These are phyloP conservation scores for Ancistrus triradiatus DNA, from an alignment of 2,113 vertebrate genomes.

Conservation along the genomic window DNA sequence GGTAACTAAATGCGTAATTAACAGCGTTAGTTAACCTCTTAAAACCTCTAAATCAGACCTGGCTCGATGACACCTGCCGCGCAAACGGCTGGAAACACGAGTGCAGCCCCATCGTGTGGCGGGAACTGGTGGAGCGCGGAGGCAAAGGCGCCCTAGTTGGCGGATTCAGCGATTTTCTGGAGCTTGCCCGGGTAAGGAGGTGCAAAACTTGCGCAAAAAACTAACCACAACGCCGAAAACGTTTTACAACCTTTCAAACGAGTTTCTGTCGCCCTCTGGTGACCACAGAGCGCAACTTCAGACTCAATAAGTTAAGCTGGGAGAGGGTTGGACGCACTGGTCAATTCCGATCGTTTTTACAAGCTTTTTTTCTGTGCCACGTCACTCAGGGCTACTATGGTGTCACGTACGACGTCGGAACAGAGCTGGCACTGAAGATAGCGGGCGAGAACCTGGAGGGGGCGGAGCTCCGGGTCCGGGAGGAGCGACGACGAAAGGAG, in stretches of 20 bases:
- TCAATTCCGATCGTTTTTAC: background rate
- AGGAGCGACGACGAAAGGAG: constrained; percentile 59
- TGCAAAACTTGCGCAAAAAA: too few species aligned
- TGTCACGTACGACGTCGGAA: constrained; percentile 71
- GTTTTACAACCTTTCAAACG: too few species aligned
- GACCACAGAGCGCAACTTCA: too few species aligned
- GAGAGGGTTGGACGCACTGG: too few species aligned
- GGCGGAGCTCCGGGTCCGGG: constrained; percentile 53
- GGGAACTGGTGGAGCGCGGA: constrained; percentile 82
- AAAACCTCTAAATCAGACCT: constrained; percentile 69
- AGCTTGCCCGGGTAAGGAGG: constrained; percentile 82
- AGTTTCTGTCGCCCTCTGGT: background rate
- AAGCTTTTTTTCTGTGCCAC: background rate
- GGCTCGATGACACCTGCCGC: constrained; percentile 74
- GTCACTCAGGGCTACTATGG: constrained; percentile 76
- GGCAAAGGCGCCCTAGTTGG: constrained; percentile 84
- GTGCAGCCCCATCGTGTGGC: constrained; percentile 84
- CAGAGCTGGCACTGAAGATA: constrained; percentile 70
- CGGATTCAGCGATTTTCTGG: constrained; percentile 82
- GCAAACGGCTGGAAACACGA: constrained; percentile 79
- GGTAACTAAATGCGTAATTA: background rate
- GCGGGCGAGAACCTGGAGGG: constrained; percentile 78
- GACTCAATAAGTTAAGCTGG: too few species aligned
- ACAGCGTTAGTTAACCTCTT: background rate
- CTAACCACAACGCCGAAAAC: too few species aligned